Evolutionary conservation across 1,140 invertebrate genomes (phyloP), one percentile per base, ranked within the genome.

Genomic region (Penaeus chinensis): DNA sequence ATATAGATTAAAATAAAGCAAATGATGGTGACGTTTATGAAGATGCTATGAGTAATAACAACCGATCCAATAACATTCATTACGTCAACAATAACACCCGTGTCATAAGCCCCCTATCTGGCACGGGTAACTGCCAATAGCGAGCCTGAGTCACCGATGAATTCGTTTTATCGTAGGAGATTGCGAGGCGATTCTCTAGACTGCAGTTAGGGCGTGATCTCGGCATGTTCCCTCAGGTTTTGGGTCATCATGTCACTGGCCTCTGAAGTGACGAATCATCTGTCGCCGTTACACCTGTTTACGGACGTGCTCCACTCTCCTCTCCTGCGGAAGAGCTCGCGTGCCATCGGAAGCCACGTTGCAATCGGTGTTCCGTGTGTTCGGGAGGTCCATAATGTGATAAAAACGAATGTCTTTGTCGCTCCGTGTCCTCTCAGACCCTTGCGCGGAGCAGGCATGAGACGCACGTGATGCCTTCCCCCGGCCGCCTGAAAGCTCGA

Each of bases 371-470:
- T 32, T 37, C 27, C 42, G 82, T 47, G 19, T 18, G 27, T 37
- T 62, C 32, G 27, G 27, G 54, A 7, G 47, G 66, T 77, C n/a
- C n/a, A 27, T 37, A 54, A 54, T 54, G 54, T 10, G 54, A 54
- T 37, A 37, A 87, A 82, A 87, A 87, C 69, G 60, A 87, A 87
- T 82, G 80, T 77, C 86, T 82, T 87, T 87, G 80, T 87, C 86
- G 86, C 86, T 69, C 76, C 18, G 62, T 87, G 86, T 83, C 71
- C 80, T 78, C 71, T 42, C 27, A 71, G 82, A 78, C 80, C 79
- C 85, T 87, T 87, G 85, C 85, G 86, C 86, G 86, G 71, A 83
- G 63, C 86, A 87, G 86, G 86, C 86, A 87, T 87, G 86, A 87
- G 71, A 87, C 86, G 86, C 86, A 87, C 86, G 86, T 87, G 86